Evolutionary conservation across 2,797 vertebrate species (phyloP).

Genomic region (Loris lydekkerianus): DNA sequence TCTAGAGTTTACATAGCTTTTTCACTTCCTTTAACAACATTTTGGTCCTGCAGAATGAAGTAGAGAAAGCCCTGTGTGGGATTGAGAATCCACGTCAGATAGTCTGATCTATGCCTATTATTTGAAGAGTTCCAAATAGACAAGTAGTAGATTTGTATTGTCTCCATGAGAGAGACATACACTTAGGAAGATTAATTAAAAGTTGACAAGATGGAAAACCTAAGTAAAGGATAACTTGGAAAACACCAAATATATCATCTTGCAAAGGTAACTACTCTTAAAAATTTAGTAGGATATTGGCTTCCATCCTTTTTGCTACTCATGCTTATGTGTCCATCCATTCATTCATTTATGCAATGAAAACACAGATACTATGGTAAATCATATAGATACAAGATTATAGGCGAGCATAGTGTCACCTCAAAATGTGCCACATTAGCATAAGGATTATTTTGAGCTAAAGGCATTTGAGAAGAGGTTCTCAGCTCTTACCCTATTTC

Average conservation of each 20-base stretch:
- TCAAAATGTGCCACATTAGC: neutral
- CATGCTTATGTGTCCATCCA: neutral
- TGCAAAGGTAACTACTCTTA: neutral
- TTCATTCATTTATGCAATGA: neutral
- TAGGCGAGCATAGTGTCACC: neutral
- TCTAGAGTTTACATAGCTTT: neutral
- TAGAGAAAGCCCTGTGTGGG: neutral
- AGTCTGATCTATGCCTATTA: neutral
- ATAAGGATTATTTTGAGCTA: neutral
- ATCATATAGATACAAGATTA: neutral
- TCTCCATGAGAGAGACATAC: neutral
- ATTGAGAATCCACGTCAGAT: neutral
- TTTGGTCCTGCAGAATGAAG: neutral
- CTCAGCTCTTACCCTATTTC: neutral
- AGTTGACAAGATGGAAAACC: constrained; percentile 27
- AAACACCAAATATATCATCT: neutral
- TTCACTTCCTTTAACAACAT: neutral
- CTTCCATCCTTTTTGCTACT: neutral
- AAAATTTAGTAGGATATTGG: neutral
- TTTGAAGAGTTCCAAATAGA: neutral
- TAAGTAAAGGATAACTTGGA: constrained; percentile 1
- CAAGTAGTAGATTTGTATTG: neutral
- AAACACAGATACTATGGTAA: neutral
- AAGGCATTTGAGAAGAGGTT: neutral
- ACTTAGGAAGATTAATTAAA: constrained; percentile 19